A percentile compares a stretch with the other conserved stretches of the same genome.
Conservation (phyloP, 2,797 vertebrate species). For the Lepus townsendii region DNA sequence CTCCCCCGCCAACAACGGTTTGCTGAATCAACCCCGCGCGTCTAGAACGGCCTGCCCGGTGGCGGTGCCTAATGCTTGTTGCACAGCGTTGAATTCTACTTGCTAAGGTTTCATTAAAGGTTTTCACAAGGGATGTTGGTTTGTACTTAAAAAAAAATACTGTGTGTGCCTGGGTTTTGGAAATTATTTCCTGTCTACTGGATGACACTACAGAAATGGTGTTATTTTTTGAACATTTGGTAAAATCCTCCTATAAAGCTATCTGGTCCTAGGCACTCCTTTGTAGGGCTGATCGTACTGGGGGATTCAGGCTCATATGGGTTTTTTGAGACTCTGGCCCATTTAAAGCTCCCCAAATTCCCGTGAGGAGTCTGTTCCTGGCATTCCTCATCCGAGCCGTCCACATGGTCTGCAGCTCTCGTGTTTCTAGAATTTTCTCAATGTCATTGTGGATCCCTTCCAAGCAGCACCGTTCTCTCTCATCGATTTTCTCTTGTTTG, state of each 20-base stretch:
- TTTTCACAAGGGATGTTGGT: not conserved
- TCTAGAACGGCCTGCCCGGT: not conserved
- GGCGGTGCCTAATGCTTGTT: conserved; percentile 5
- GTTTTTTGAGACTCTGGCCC: not conserved
- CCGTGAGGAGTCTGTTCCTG: not conserved
- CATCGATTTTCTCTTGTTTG: not conserved
- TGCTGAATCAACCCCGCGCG: not conserved
- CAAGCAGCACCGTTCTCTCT: not conserved
- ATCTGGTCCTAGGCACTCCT: not conserved
- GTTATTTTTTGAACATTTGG: conserved; percentile 17
- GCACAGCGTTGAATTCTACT: not conserved
- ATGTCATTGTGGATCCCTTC: not conserved
- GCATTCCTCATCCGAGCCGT: not conserved
- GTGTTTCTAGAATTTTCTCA: not conserved
- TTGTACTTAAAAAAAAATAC: not conserved
- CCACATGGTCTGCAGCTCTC: not conserved
- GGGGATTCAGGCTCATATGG: not conserved
- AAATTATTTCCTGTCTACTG: not conserved
- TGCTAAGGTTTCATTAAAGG: conserved; percentile 30
- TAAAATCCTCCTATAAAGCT: conserved; percentile 39
- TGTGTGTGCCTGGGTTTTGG: not conserved
- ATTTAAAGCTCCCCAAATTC: not conserved
- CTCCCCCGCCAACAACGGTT: too few species aligned
- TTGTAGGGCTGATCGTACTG: not conserved
- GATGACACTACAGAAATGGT: not conserved